Conservation (phyloP, 2,113 vertebrate genomes). For the Phaethornis superciliosus region DNA sequence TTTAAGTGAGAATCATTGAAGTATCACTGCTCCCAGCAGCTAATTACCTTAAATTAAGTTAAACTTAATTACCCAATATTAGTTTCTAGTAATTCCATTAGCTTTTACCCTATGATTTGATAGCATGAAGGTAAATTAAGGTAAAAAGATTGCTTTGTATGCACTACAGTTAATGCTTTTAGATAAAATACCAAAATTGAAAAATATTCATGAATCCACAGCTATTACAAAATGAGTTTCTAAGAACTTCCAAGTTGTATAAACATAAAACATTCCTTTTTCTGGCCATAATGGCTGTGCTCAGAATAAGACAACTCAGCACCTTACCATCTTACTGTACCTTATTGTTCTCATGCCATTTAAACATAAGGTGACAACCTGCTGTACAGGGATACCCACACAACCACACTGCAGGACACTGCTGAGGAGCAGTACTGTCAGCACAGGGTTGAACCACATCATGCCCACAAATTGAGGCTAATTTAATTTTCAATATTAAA, state of each 20-base stretch:
- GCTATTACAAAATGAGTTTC: neutral
- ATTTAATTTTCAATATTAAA: neutral
- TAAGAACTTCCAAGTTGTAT: neutral
- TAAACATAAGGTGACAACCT: fast-evolving
- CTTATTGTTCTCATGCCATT: neutral
- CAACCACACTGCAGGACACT: fast-evolving
- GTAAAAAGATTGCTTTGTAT: neutral
- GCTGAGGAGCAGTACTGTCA: fast-evolving
- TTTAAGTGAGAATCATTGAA: neutral
- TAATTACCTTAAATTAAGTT: neutral
- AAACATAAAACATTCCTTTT: neutral
- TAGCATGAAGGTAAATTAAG: neutral
- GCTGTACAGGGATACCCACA: neutral
- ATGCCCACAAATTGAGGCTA: neutral
- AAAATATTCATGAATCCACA: neutral
- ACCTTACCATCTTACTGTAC: neutral
- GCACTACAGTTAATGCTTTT: neutral
- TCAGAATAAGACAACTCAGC: neutral
- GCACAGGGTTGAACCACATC: neutral
- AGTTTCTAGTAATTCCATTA: neutral
- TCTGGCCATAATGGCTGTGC: neutral
- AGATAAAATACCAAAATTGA: neutral
- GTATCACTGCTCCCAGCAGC: neutral
- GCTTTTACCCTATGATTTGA: neutral
- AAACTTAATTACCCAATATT: neutral